Conservation (phyloP, 2,113 vertebrate genomes). For the Prunella fulvescens region DNA sequence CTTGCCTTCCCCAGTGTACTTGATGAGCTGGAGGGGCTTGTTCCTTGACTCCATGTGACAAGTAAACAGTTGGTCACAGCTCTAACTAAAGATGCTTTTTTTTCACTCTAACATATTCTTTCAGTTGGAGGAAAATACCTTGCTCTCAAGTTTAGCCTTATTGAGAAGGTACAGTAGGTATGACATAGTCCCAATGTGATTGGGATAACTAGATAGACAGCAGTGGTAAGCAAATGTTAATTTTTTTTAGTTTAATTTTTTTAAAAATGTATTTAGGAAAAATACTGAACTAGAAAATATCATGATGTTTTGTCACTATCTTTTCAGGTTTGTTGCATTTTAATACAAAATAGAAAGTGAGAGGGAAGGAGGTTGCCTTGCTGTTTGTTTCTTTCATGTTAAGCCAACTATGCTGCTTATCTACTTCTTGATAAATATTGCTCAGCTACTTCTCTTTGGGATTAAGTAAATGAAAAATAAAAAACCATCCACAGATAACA, state of each 20-base stretch:
- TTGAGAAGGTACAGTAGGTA: not conserved
- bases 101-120: not conserved
- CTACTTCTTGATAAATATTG: not conserved
- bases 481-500: not conserved
- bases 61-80: not conserved
- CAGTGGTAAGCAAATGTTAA: not conserved
- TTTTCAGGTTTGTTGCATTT: conserved; percentile 34
- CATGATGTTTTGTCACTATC: not conserved
- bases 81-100: not conserved
- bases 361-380: not conserved
- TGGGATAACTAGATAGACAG: not conserved
- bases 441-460: not conserved
- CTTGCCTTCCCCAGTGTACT: not conserved
- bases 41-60: not conserved
- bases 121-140: not conserved
- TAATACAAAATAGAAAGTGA: conserved; percentile 19
- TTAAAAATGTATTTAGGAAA: not conserved
- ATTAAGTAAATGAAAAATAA: conserved; percentile 26
- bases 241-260: not conserved
- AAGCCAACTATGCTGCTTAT: not conserved
- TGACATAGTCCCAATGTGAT: not conserved
- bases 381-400: conserved; percentile 16
- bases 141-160: not conserved
- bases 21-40: not conserved
- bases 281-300: not conserved